phyloP scores from a whole-genome alignment of 2,888 invertebrate genomes.

The Leucania comma region DNA sequence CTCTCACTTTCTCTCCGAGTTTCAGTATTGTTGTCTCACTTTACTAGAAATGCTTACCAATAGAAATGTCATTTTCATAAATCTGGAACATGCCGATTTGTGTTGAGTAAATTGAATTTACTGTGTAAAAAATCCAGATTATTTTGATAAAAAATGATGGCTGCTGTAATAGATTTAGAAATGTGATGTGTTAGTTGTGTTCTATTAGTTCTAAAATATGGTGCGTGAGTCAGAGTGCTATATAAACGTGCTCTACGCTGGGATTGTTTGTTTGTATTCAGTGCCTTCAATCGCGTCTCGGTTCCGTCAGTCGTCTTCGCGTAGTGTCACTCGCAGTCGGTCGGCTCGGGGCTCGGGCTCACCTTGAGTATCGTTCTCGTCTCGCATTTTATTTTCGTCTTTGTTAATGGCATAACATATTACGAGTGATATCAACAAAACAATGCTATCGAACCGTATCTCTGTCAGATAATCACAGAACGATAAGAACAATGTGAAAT shows the following conservation, averaged over 20 bases:
- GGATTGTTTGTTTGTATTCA: constrained; percentile 66
- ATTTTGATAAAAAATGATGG: constrained; percentile 6
- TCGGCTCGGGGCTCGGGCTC: constrained; percentile 63
- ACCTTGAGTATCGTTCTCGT: constrained; percentile 50
- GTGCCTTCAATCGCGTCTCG: constrained; percentile 63
- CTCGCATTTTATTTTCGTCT: constrained; percentile 76
- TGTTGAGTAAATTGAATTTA: constrained; percentile 47
- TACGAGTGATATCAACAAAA: constrained; percentile 75
- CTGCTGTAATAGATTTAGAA: background rate
- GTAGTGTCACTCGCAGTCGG: constrained; percentile 64
- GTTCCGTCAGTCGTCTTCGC: constrained; percentile 63
- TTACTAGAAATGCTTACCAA: constrained; percentile 21
- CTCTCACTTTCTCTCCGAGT: constrained; percentile 22
- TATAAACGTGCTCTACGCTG: constrained; percentile 26
- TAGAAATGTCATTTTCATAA: constrained; percentile 5
- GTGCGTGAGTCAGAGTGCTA: constrained; percentile 31
- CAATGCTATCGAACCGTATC: constrained; percentile 78
- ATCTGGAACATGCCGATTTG: constrained; percentile 30
- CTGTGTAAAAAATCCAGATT: constrained; percentile 9
- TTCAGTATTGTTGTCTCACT: constrained; percentile 23
- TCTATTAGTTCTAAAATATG: constrained; percentile 29
- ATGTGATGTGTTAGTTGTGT: constrained; percentile 9
- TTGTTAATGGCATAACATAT: constrained; percentile 74
- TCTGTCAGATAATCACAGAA: constrained; percentile 72
- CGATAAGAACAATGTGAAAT: constrained; percentile 71